These are phyloP conservation scores for Benthosema pterotum DNA, from an alignment of 2,797 vertebrate genomes.

Conservation along the genomic window DNA sequence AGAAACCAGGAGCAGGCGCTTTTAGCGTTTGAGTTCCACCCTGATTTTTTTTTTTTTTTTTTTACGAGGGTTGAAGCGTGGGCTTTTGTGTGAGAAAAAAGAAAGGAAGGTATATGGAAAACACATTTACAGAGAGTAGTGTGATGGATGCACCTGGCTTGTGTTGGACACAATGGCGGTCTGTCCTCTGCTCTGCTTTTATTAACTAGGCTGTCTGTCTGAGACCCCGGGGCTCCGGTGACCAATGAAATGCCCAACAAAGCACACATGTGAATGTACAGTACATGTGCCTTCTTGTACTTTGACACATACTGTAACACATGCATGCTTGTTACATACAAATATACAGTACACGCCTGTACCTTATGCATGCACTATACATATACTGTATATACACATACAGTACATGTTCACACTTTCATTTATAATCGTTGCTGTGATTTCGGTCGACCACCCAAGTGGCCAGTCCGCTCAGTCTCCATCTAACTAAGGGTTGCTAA, in stretches of 20 bases:
- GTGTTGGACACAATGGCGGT: conserved; percentile 57
- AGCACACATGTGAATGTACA: neutral
- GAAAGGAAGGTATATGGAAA: conserved; percentile 66
- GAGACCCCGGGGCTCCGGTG: conserved; percentile 45
- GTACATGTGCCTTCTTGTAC: too few species aligned
- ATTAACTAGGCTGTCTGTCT: conserved; percentile 44
- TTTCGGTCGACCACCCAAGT: too few species aligned
- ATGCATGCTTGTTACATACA: too few species aligned
- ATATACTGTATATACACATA: too few species aligned
- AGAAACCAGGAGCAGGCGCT: conserved; percentile 30
- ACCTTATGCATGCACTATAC: too few species aligned
- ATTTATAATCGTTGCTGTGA: too few species aligned
- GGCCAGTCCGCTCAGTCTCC: too few species aligned
- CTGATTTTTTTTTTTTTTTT: too few species aligned
- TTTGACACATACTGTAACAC: too few species aligned
- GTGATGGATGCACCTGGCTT: conserved; percentile 58
- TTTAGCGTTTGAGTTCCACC: conserved; percentile 36
- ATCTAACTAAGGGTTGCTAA: too few species aligned
- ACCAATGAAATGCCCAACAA: conserved; percentile 37
- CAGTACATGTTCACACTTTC: too few species aligned
- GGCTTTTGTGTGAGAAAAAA: conserved; percentile 50
- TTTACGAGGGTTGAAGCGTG: conserved; percentile 58
- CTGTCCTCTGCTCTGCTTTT: conserved; percentile 54
- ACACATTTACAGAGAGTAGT: conserved; percentile 38
- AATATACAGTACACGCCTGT: too few species aligned